Base-by-base conservation (phyloP, 2,888 invertebrate genomes). In the Andricus curvator region DNA sequence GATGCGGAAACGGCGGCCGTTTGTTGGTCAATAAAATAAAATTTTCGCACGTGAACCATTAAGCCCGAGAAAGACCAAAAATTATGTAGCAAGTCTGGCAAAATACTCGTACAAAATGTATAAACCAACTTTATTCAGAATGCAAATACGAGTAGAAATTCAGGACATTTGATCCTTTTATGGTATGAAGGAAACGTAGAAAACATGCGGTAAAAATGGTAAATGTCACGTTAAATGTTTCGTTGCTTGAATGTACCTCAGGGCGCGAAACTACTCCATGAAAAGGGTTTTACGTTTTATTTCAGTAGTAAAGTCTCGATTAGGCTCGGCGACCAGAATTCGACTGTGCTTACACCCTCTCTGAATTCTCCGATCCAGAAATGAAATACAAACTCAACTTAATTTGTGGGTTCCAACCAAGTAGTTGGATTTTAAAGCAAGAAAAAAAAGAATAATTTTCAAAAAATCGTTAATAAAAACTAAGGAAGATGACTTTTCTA, bases 271-370 rank as follows among this genome's bases (percentile, higher is more conserved):
- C n/a, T 48, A 48, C 48, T 56, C 11, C n/a, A 33, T 56, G 15
- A 64, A 29, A 64, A 64, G 29, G 64, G 64, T 29, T 64, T 29
- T 1, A 29, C n/a, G 85, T 87, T 87, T 87, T 87, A 88, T 87
- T 85, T 70, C 80, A 44, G 84, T 83, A 80, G 82, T 87, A 87
- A 88, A 87, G 78, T 85, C 81, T 65, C 88, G 86, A 88, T 88
- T 88, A 88, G 86, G 82, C 62, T 3, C 4, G 9, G 15, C 11
- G 22, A 15, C 25, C n/a, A 25, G 62, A 62, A 62, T 25, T 11
- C n/a, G n/a, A 62, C 62, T 25, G 2, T 25, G 25, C n/a, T 25
- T 62, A 25, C 22, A 11, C n/a, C n/a, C 15, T 15, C 15, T 62
- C 62, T 25, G 15, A 25, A 62, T 62, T 62, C 4, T 62, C 15